These are phyloP conservation scores for Morus bassanus DNA, from an alignment of 2,797 vertebrate genomes.

Conservation along the genomic window DNA sequence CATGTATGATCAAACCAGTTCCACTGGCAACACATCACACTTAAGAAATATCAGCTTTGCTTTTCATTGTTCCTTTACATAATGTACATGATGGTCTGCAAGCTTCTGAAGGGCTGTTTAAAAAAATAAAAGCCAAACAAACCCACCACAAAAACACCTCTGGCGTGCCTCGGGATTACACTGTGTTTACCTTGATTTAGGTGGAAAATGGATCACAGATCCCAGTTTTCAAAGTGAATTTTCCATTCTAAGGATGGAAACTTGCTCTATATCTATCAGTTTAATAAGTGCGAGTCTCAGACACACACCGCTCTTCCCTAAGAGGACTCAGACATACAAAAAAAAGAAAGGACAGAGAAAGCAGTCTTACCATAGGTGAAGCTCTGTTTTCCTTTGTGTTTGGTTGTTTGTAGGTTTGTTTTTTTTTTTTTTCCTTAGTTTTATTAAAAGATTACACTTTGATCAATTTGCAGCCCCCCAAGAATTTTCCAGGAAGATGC, in stretches of 20 bases:
- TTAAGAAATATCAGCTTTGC: not conserved
- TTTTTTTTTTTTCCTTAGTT: too few species aligned
- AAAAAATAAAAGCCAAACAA: not conserved
- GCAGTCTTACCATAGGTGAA: not conserved
- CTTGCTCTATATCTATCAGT: not conserved
- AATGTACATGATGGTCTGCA: not conserved
- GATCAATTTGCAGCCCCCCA: not conserved
- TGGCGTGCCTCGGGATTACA: not conserved
- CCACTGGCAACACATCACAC: not conserved
- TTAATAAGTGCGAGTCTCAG: not conserved
- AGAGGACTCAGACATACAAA: not conserved
- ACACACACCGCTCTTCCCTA: not conserved
- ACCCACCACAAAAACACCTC: not conserved
- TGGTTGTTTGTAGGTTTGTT: too few species aligned
- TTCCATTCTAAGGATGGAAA: not conserved
- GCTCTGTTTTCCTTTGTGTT: not conserved
- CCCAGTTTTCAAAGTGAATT: not conserved
- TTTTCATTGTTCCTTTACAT: not conserved
- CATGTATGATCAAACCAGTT: not conserved
- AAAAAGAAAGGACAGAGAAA: not conserved
- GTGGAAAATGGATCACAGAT: not conserved
- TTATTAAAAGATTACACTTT: not conserved
- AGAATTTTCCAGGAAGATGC: not conserved
- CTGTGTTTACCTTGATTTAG: not conserved
- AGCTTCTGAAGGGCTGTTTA: not conserved